Percentiles rank a stretch among this genome's conserved stretches.
phyloP scores from a whole-genome alignment of 2,888 invertebrate genomes.

The Sphecodes monilicornis region DNA sequence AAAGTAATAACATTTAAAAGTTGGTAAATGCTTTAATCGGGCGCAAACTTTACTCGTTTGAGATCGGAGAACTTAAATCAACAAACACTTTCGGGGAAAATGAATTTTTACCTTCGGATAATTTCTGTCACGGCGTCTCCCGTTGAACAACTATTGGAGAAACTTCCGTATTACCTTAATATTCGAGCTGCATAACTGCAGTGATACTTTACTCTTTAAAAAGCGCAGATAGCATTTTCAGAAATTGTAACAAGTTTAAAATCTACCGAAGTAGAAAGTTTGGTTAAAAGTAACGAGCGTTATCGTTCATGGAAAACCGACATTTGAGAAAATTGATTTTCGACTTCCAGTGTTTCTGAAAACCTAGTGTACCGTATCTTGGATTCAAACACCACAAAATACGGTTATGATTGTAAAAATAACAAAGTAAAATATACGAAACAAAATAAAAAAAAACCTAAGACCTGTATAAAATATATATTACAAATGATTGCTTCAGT shows the following conservation, averaged over 20 bases:
- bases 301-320: neutral
- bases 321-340: no score
- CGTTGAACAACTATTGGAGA: neutral
- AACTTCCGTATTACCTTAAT: conserved; percentile 10
- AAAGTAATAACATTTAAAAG: neutral
- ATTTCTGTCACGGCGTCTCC: conserved; percentile 8
- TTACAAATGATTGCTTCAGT: no score
- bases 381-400: no score
- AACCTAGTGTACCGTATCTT: neutral
- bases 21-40: neutral
- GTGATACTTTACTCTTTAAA: neutral
- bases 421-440: no score
- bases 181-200: neutral
- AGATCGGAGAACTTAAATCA: conserved; percentile 18
- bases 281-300: neutral
- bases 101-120: conserved; percentile 16
- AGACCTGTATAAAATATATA: neutral
- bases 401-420: no score
- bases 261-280: neutral
- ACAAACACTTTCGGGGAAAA: conserved; percentile 13
- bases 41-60: neutral
- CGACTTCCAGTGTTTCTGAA: neutral
- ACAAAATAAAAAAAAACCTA: neutral
- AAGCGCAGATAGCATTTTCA: neutral
- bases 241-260: neutral